Conservation (phyloP, 1,140 invertebrate genomes). For the Drosophila sp. region DNA sequence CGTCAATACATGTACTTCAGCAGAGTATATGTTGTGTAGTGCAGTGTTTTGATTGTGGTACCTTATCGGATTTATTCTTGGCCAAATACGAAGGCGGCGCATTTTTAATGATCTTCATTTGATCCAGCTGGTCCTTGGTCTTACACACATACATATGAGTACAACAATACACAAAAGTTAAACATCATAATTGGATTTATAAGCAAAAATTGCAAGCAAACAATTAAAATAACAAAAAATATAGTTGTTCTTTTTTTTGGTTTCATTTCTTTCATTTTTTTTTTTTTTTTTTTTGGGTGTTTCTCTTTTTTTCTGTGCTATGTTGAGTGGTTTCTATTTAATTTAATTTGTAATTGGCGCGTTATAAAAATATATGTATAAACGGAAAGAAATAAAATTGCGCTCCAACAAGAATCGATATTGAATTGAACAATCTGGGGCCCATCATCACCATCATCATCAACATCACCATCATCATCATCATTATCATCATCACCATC, state of each 20-base stretch:
- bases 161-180: conserved; percentile 21
- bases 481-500: conserved; percentile 26
- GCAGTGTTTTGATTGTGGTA: conserved; percentile 76
- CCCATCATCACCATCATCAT: conserved; percentile 27
- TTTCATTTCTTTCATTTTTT: conserved; percentile 2
- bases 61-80: conserved; percentile 95
- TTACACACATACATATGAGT: conserved; percentile 51
- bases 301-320: conserved; percentile 26
- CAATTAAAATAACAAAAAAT: conserved; percentile 23
- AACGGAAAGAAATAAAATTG: conserved; percentile 52
- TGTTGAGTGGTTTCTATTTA: conserved; percentile 26
- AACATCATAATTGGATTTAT: conserved; percentile 24
- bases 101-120: conserved; percentile 91
- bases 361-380: conserved; percentile 57
- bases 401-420: conserved; percentile 51
- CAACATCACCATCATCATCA: conserved; percentile 26
- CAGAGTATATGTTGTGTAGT: background rate
- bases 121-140: conserved; percentile 88
- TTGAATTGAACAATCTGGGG: conserved; percentile 51
- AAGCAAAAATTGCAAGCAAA: conserved; percentile 22
- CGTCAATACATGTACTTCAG: conserved; percentile 2
- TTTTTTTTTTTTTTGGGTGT: conserved; percentile 5
- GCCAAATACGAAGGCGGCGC: conserved; percentile 92
- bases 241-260: background rate
- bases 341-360: conserved; percentile 34